phyloP scores from a whole-genome alignment of 2,888 invertebrate species.

The Trachelus tabidus region DNA sequence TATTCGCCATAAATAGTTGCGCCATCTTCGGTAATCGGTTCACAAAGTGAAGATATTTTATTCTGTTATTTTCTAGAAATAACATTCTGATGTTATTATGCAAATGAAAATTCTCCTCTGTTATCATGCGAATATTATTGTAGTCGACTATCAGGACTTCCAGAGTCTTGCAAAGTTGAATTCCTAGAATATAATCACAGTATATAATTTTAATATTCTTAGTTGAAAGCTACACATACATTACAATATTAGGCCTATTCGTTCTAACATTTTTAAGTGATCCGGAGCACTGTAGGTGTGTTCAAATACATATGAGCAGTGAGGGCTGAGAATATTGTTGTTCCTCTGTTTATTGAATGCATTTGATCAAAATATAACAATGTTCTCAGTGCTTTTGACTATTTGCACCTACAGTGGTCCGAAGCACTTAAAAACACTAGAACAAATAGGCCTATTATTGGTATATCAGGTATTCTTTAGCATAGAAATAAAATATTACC shows the following conservation, averaged over 20 bases:
- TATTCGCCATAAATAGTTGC: constrained; percentile 38
- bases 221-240: not conserved
- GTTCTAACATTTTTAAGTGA: too few species aligned
- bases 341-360: too few species aligned
- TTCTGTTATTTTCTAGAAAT: constrained; percentile 40
- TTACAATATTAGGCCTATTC: too few species aligned
- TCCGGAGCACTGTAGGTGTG: too few species aligned
- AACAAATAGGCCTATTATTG: not conserved
- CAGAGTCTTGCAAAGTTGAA: constrained; percentile 28
- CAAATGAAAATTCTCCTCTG: constrained; percentile 23
- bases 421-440: too few species aligned
- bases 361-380: too few species aligned
- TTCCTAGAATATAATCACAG: constrained; percentile 19
- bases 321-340: too few species aligned
- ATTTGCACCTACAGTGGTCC: too few species aligned
- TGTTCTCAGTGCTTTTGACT: too few species aligned
- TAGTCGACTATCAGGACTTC: constrained; percentile 35
- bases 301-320: too few species aligned
- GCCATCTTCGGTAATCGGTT: constrained; percentile 28
- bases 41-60: constrained; percentile 32
- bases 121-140: constrained; percentile 35
- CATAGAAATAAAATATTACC: constrained; percentile 26
- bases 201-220: not conserved
- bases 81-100: constrained; percentile 29
- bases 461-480: not conserved